Conservation (phyloP, 1,140 invertebrate genomes). For the Galleria mellonella region DNA sequence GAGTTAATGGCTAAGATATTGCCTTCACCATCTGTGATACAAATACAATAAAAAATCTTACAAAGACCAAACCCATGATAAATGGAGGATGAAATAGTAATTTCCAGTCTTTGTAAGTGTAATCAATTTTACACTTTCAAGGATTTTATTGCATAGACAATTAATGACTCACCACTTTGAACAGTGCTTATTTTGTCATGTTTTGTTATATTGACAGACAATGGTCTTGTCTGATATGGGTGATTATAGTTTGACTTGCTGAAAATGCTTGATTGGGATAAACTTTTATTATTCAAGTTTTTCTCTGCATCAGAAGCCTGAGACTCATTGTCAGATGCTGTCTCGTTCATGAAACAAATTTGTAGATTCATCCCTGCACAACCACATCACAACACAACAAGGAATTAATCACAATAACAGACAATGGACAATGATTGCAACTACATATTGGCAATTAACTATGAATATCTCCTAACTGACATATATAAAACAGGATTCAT, state of each 20-base stretch:
- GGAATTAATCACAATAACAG: conserved; percentile 15
- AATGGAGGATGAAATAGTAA: conserved; percentile 1
- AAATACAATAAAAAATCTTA: background rate
- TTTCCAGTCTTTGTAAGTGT: background rate
- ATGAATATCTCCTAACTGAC: too few species aligned
- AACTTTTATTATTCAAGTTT: conserved; percentile 58
- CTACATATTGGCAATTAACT: too few species aligned
- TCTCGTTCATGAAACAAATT: conserved; percentile 97
- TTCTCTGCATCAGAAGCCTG: conserved; percentile 81
- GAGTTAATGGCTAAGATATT: conserved; percentile 4
- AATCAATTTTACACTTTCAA: conserved; percentile 1
- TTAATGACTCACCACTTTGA: conserved; percentile 50
- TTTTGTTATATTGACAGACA: conserved; percentile 66
- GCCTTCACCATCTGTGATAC: conserved; percentile 2
- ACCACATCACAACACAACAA: conserved; percentile 52
- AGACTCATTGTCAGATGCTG: conserved; percentile 87
- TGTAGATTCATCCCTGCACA: conserved; percentile 91
- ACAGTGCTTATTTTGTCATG: conserved; percentile 51
- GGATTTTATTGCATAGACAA: conserved; percentile 5
- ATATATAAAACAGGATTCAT: too few species aligned
- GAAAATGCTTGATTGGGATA: conserved; percentile 54
- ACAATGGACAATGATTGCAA: background rate
- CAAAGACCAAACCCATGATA: background rate
- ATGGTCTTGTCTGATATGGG: conserved; percentile 68
- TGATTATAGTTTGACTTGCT: conserved; percentile 61